Conservation (phyloP, 2,888 invertebrate genomes). For the Nomada ferruginata region DNA sequence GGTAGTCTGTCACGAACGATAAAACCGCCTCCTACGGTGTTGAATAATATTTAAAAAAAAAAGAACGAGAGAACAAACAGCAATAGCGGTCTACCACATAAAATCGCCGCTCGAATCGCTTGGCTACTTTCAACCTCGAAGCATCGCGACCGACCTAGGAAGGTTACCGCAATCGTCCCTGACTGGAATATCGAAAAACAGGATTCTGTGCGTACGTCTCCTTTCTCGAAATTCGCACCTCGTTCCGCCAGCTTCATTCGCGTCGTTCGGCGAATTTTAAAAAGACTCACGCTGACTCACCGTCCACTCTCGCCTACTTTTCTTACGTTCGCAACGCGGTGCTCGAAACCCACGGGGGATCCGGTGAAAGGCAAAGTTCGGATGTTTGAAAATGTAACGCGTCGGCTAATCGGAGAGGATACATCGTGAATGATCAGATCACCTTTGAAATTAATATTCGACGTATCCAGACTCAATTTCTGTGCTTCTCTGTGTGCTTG, state of each 20-base stretch:
- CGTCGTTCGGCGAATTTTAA: constrained; percentile 49
- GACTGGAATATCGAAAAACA: constrained; percentile 38
- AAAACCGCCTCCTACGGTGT: neutral
- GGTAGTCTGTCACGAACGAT: too few species aligned
- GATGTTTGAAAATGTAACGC: constrained; percentile 18
- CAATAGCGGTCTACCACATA: constrained; percentile 8
- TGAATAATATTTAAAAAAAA: neutral
- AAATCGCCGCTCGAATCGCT: constrained; percentile 41
- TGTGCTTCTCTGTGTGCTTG: too few species aligned
- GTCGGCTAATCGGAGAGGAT: too few species aligned
- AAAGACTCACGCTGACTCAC: constrained; percentile 41
- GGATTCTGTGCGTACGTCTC: constrained; percentile 22
- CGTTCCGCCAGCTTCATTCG: neutral
- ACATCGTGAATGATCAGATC: too few species aligned
- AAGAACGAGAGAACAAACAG: constrained; percentile 8
- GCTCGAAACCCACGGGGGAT: constrained; percentile 23
- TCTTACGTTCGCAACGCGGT: constrained; percentile 15
- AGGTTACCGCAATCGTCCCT: constrained; percentile 36
- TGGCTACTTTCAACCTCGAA: constrained; percentile 38
- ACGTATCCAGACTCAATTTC: constrained; percentile 35
- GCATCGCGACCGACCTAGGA: constrained; percentile 16
- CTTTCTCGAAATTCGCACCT: constrained; percentile 41
- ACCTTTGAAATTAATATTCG: too few species aligned
- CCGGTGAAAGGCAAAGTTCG: constrained; percentile 54
- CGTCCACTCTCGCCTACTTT: constrained; percentile 25